Conservation (phyloP, 2,888 invertebrate species). For the Rotaria socialis region DNA sequence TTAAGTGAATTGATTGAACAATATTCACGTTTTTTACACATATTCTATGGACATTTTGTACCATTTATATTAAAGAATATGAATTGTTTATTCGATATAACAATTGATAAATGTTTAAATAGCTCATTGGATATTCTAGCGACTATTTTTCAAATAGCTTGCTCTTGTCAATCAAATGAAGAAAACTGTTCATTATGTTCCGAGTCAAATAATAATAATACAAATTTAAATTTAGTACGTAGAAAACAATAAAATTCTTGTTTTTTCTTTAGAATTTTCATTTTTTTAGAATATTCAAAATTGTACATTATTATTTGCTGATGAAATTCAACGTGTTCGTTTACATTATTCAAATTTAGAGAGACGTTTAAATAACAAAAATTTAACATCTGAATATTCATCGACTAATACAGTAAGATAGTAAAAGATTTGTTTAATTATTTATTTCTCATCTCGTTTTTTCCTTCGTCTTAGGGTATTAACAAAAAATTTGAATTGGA, state of each 20-base stretch:
- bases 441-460: neutral
- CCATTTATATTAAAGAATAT: conserved; percentile 24
- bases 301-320: conserved; percentile 32
- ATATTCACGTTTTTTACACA: conserved; percentile 3
- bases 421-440: no score
- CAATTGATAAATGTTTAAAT: neutral
- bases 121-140: conserved; percentile 19
- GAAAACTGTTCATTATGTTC: neutral
- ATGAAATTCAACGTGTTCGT: conserved; percentile 35
- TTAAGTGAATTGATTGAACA: conserved; percentile 22
- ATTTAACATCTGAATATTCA: neutral
- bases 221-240: neutral
- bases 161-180: neutral
- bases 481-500: neutral
- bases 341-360: conserved; percentile 1
- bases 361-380: conserved; percentile 8
- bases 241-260: neutral
- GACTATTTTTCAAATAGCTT: conserved; percentile 15
- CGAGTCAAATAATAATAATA: neutral
- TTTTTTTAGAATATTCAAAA: conserved; percentile 30
- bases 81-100: neutral
- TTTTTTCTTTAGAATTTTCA: neutral
- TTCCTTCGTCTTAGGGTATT: neutral
- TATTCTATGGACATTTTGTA: conserved; percentile 33
- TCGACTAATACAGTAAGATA: neutral